phyloP scores from a whole-genome alignment of 2,888 invertebrate species.

The Plebejus argus region DNA sequence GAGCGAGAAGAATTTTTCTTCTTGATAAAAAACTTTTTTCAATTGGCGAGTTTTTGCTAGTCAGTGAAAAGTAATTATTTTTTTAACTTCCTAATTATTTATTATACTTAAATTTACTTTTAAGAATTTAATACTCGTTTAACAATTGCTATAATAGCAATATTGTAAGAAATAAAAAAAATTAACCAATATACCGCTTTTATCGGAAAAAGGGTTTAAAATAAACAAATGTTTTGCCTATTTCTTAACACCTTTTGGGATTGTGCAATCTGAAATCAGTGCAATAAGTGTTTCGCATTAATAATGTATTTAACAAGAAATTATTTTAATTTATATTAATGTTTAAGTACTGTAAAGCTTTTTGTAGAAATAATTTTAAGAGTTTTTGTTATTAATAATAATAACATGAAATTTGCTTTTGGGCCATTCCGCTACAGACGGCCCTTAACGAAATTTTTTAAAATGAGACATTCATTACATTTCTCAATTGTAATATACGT shows the following conservation, averaged over 20 bases:
- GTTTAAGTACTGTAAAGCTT: background rate
- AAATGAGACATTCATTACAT: too few species aligned
- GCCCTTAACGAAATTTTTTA: too few species aligned
- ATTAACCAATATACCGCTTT: background rate
- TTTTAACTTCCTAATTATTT: background rate
- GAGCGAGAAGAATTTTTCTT: background rate
- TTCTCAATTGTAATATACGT: too few species aligned
- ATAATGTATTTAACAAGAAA: background rate
- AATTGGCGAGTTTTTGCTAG: conserved; percentile 28
- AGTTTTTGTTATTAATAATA: conserved; percentile 16
- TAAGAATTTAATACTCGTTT: too few species aligned
- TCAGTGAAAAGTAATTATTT: conserved; percentile 7
- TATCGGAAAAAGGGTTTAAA: background rate
- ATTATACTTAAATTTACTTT: background rate
- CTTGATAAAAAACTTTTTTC: background rate
- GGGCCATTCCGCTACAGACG: too few species aligned
- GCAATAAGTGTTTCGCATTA: conserved; percentile 11
- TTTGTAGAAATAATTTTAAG: conserved; percentile 1
- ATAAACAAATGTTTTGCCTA: background rate
- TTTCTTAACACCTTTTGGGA: background rate
- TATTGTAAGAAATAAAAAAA: background rate
- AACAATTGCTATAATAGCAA: background rate
- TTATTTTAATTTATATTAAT: background rate
- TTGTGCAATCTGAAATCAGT: conserved; percentile 6
- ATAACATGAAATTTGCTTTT: background rate